A percentile compares a stretch with the other conserved stretches of the same genome.
Evolutionary conservation across 1,140 invertebrate species (phyloP).

Genomic region (Cotesia chilonis): DNA sequence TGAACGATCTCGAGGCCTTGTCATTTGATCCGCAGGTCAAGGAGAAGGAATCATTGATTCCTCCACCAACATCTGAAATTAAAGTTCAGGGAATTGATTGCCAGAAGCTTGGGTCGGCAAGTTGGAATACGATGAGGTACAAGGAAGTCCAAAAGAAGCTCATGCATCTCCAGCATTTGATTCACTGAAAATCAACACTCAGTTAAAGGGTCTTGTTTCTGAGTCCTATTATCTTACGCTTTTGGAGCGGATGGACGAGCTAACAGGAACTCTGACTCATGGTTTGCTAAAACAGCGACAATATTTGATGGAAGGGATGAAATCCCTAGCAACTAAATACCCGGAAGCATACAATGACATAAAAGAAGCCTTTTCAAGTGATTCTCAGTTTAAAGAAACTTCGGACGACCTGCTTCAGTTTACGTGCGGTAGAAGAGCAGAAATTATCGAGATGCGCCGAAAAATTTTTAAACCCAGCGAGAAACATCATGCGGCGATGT

Average conservation of each 20-base stretch:
- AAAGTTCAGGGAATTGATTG: conserved; percentile 37
- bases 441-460: conserved; percentile 30
- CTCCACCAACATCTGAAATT: conserved; percentile 35
- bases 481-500: conserved; percentile 7
- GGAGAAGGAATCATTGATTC: conserved; percentile 39
- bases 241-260: conserved; percentile 21
- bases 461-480: conserved; percentile 21
- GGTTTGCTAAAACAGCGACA: conserved; percentile 34
- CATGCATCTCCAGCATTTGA: conserved; percentile 44
- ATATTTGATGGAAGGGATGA: conserved; percentile 9
- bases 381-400: conserved; percentile 25
- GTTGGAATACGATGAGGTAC: conserved; percentile 46
- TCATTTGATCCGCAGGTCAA: conserved; percentile 36
- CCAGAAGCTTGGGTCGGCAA: conserved; percentile 36
- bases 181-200: conserved; percentile 36
- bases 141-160: conserved; percentile 45
- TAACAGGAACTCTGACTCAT: conserved; percentile 32
- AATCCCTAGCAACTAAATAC: conserved; percentile 19
- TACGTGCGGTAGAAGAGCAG: conserved; percentile 33
- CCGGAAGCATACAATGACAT: conserved; percentile 20
- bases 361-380: conserved; percentile 20
- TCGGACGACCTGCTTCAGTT: conserved; percentile 35
- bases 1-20: not conserved
- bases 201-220: conserved; percentile 21
- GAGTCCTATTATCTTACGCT: conserved; percentile 6